Evolutionary conservation across 2,797 vertebrate species (phyloP).

Genomic region (Crenichthys baileyi): DNA sequence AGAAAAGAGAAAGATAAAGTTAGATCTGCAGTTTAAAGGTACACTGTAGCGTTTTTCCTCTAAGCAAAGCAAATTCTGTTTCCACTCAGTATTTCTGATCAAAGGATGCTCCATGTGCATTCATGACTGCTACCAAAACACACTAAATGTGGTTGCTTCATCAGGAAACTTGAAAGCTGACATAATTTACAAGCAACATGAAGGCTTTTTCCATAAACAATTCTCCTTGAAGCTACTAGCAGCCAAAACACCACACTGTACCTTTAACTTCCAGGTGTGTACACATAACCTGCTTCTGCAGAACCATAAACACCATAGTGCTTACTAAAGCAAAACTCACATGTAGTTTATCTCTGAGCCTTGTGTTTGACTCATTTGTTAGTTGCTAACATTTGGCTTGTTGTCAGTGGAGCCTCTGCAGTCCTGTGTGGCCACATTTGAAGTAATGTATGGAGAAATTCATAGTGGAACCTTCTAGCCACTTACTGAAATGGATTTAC

Average conservation of each 20-base stretch:
- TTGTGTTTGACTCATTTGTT: constrained; percentile 70
- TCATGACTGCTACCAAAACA: neutral
- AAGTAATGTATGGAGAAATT: constrained; percentile 73
- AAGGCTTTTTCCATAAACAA: neutral
- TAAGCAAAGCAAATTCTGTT: neutral
- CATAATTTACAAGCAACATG: constrained; percentile 3
- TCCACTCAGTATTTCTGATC: neutral
- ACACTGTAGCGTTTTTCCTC: neutral
- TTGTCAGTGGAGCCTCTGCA: constrained; percentile 75
- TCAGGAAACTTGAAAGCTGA: neutral
- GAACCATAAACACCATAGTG: neutral
- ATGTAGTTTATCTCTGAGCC: constrained; percentile 36
- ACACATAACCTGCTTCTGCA: constrained; percentile 2
- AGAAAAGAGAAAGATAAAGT: neutral
- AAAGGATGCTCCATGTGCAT: neutral
- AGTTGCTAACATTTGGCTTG: constrained; percentile 74
- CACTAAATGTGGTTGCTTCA: neutral
- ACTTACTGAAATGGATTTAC: constrained; percentile 22
- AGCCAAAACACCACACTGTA: constrained; percentile 6
- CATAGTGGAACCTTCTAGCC: constrained; percentile 82
- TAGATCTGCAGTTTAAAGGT: neutral
- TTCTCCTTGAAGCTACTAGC: neutral
- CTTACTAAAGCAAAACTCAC: neutral
- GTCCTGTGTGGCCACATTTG: constrained; percentile 72
- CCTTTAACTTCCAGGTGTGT: neutral